These are phyloP conservation scores for Microplitis mediator DNA, from an alignment of 1,140 invertebrate species.

Conservation along the genomic window DNA sequence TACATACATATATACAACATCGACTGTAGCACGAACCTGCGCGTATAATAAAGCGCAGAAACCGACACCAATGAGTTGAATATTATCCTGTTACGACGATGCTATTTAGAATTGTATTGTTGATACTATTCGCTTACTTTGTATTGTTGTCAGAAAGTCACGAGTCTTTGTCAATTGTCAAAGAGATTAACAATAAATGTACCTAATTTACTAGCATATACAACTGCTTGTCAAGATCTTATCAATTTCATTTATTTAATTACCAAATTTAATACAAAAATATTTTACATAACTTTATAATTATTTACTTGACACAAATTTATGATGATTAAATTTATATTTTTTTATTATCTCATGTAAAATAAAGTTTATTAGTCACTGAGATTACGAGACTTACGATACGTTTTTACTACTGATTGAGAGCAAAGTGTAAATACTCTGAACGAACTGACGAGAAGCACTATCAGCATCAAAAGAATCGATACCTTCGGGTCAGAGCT, in stretches of 20 bases:
- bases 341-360: too few species aligned
- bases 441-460: constrained; percentile 1
- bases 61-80: too few species aligned
- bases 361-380: too few species aligned
- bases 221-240: background rate
- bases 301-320: too few species aligned
- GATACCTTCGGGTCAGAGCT: constrained; percentile 43
- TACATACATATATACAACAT: background rate
- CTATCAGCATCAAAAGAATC: constrained; percentile 26
- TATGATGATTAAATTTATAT: too few species aligned
- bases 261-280: too few species aligned
- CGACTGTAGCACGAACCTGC: constrained; percentile 8
- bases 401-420: background rate
- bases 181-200: background rate
- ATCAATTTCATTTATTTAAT: too few species aligned
- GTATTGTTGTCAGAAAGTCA: background rate
- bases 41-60: constrained; percentile 6
- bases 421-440: background rate
- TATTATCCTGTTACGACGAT: background rate
- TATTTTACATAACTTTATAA: too few species aligned
- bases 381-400: too few species aligned
- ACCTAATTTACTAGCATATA: background rate
- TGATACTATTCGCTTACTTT: too few species aligned
- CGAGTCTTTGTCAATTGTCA: background rate
- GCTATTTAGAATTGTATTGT: background rate